Evolutionary conservation across 2,888 invertebrate species (phyloP), one percentile per base, ranked within the genome.

Genomic region (Caenorhabditis afra): DNA sequence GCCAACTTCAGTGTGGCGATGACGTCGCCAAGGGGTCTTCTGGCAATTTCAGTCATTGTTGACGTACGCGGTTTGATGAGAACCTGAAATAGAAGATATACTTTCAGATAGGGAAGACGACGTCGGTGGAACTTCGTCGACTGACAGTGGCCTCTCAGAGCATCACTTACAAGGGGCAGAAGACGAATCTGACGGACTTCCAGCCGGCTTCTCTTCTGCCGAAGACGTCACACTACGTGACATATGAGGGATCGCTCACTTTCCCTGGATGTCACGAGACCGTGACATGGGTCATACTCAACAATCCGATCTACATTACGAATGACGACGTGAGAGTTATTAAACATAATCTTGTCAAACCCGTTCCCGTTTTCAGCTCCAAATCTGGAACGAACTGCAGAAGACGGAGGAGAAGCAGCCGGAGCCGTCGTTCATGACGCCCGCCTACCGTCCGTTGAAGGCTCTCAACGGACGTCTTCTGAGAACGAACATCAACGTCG

Each of bases 271-370:
- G 98, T 92, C 96, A 97, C 94, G 98, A 99, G 92, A 97, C 97
- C n/a, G 96, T 97, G 45, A 96, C 97, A 76, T 99, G 98, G 98
- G 94, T 98, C 90, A 95, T 99, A 89, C 94, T 96, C 91, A 98
- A 98, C 92, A 96, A 96, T 91, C 97, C 97, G 81, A 95, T 97
- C 91, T 97, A 96, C 93, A 95, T 98, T 91, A 95, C 96, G 86
- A 94, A 94, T 90, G 95, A 95, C 91, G 96, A 97, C 94, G 97
- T 97, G 92, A 91, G 29, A 29, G 7, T 7, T 29, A 7, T 7
- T 7, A n/a, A n/a, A n/a, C n/a, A n/a, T n/a, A n/a, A n/a, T n/a
- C n/a, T n/a, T n/a, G n/a, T n/a, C n/a, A 57, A 50, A 18, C 1
- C 35, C 5, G 14, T 20, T 29, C 39, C n/a, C n/a, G 11, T 67